Evolutionary conservation across 1,140 invertebrate species (phyloP).

Genomic region (Lepidurus arcticus): DNA sequence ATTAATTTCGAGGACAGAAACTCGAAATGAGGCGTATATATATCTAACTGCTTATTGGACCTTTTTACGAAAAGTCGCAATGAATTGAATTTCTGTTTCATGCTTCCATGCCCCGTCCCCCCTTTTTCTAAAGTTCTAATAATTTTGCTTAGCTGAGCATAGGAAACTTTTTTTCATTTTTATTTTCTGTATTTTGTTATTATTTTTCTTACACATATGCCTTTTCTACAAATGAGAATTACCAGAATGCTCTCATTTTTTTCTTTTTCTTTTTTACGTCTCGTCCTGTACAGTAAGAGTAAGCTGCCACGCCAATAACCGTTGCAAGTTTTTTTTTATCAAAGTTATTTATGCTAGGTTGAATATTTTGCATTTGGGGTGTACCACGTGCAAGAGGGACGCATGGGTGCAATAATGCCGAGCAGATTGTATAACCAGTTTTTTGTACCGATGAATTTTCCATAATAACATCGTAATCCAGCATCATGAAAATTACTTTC

Average conservation of each 20-base stretch:
- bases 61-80: not conserved
- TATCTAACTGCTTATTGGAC: not conserved
- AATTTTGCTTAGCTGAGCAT: conserved; percentile 14
- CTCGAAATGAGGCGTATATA: not conserved
- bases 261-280: not conserved
- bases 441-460: conserved; percentile 12
- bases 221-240: not conserved
- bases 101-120: not conserved
- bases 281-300: conserved; percentile 3
- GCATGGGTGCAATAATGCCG: conserved; percentile 15
- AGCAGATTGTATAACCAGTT: conserved; percentile 9
- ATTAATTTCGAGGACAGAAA: not conserved
- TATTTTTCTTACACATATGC: not conserved
- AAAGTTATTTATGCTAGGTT: conserved; percentile 15
- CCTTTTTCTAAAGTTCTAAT: conserved; percentile 2
- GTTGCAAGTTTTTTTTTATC: conserved; percentile 8
- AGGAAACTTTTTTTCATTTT: not conserved
- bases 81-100: conserved; percentile 6
- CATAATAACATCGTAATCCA: conserved; percentile 14
- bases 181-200: not conserved
- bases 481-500: not conserved
- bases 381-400: conserved; percentile 3
- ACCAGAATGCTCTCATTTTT: not conserved
- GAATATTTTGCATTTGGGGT: not conserved
- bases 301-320: conserved; percentile 16